These are phyloP conservation scores for Parthenolecanium corni DNA, from an alignment of 2,888 invertebrate genomes.

Conservation along the genomic window DNA sequence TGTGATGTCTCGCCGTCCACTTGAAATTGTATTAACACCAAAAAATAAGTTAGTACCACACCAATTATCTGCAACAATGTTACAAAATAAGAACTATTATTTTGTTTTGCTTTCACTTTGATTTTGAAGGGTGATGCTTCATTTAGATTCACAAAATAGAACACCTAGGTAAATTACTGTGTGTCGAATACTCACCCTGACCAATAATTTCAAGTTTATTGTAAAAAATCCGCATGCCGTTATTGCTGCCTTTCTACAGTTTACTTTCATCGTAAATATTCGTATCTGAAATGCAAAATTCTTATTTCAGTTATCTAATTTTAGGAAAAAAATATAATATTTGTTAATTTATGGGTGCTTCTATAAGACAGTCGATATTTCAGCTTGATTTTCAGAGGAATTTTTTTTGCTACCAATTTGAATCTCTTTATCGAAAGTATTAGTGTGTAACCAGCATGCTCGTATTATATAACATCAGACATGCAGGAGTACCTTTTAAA, in stretches of 20 bases:
- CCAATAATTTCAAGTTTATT: constrained; percentile 29
- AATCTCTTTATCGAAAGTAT: no score
- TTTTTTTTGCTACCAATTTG: no score
- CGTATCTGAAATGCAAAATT: constrained; percentile 24
- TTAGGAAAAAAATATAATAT: no score
- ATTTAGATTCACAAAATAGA: no score
- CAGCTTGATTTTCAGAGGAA: no score
- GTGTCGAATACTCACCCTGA: constrained; percentile 29
- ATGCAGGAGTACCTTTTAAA: no score
- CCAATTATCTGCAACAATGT: constrained; percentile 29
- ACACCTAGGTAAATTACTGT: no score
- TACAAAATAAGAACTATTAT: background rate
- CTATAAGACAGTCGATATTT: no score
- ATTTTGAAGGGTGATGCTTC: background rate
- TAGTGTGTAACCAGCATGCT: no score
- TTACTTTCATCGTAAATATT: constrained; percentile 30
- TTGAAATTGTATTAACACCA: constrained; percentile 32
- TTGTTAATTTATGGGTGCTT: no score
- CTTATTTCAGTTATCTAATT: background rate
- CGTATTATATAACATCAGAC: no score
- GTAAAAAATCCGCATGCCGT: constrained; percentile 31
- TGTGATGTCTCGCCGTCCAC: constrained; percentile 28
- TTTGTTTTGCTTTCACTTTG: no score
- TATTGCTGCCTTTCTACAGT: constrained; percentile 26
- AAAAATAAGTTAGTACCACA: constrained; percentile 31